These are phyloP conservation scores for Andrena trimmerana DNA, from an alignment of 2,888 invertebrate genomes.

Conservation along the genomic window DNA sequence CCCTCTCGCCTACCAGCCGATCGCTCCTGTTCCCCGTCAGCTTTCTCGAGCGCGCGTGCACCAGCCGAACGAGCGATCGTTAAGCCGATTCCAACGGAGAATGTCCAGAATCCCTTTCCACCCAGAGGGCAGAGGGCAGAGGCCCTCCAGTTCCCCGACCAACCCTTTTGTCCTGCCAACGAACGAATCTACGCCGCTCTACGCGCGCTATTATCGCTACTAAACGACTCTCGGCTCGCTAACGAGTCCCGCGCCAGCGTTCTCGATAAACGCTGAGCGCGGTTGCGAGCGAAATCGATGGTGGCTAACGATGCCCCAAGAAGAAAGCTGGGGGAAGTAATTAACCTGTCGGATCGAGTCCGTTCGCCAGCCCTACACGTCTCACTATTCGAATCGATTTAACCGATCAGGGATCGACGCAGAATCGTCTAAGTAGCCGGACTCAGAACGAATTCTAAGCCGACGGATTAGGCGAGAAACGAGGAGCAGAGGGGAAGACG, in stretches of 20 bases:
- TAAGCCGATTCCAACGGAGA: conserved; percentile 15
- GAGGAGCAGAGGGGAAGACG: not conserved
- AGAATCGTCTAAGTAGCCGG: not conserved
- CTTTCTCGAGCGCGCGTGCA: not conserved
- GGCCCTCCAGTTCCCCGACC: not conserved
- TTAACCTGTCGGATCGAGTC: conserved; percentile 14
- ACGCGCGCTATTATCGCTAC: conserved; percentile 68
- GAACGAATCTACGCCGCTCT: conserved; percentile 28
- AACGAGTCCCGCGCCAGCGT: conserved; percentile 59
- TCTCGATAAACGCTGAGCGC: conserved; percentile 51
- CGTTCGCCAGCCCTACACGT: not conserved
- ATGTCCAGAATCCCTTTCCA: conserved; percentile 9
- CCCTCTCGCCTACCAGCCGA: not conserved
- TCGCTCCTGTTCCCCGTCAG: not conserved
- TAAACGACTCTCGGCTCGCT: conserved; percentile 60
- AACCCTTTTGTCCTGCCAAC: conserved; percentile 8
- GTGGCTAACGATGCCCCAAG: conserved; percentile 60
- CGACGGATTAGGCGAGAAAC: not conserved
- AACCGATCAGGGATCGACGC: not conserved
- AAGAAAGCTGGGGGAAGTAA: conserved; percentile 22
- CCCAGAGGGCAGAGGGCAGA: too few relatives aligned
- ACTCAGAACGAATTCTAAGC: not conserved
- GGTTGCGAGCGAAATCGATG: conserved; percentile 56
- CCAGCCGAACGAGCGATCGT: conserved; percentile 21
- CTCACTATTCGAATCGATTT: too few relatives aligned